phyloP scores from a whole-genome alignment of 2,888 invertebrate genomes.

The Rhingia rostrata region DNA sequence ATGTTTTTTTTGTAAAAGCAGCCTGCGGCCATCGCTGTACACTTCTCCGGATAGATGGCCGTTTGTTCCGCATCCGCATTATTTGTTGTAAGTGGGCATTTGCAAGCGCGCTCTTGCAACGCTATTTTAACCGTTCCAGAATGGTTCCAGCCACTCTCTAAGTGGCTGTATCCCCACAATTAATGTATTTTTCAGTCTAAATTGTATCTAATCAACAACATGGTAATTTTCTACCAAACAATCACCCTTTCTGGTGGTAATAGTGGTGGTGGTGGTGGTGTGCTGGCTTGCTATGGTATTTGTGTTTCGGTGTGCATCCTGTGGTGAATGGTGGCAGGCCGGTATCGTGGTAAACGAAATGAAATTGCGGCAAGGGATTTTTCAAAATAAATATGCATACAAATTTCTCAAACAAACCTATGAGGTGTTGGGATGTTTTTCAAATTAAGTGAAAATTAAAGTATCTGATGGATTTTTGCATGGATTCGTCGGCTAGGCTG shows the following conservation, averaged over 20 bases:
- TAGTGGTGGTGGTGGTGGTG: constrained; percentile 5
- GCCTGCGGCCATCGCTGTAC: neutral
- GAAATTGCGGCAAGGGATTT: constrained; percentile 36
- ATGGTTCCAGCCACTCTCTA: constrained; percentile 24
- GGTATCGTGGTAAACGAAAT: constrained; percentile 34
- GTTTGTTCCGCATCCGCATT: constrained; percentile 25
- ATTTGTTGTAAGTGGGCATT: constrained; percentile 18
- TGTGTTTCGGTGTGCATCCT: constrained; percentile 14
- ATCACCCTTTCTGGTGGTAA: constrained; percentile 35
- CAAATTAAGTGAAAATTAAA: constrained; percentile 33
- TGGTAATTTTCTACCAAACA: constrained; percentile 58
- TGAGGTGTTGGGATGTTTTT: constrained; percentile 3
- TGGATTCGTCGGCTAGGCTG: too few species aligned
- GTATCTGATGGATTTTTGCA: too few species aligned
- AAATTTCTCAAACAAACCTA: neutral
- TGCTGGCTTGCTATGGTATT: constrained; percentile 11
- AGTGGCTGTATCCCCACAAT: constrained; percentile 60
- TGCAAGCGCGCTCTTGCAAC: constrained; percentile 21
- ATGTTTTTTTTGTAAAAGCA: neutral
- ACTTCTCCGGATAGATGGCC: neutral
- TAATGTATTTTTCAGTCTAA: constrained; percentile 54
- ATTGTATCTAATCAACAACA: constrained; percentile 65
- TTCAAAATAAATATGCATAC: neutral
- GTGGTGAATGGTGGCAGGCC: constrained; percentile 18
- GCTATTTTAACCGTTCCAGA: constrained; percentile 39